These are phyloP conservation scores for Thomomys bottae DNA, from an alignment of 2,113 vertebrate genomes.

Conservation along the genomic window DNA sequence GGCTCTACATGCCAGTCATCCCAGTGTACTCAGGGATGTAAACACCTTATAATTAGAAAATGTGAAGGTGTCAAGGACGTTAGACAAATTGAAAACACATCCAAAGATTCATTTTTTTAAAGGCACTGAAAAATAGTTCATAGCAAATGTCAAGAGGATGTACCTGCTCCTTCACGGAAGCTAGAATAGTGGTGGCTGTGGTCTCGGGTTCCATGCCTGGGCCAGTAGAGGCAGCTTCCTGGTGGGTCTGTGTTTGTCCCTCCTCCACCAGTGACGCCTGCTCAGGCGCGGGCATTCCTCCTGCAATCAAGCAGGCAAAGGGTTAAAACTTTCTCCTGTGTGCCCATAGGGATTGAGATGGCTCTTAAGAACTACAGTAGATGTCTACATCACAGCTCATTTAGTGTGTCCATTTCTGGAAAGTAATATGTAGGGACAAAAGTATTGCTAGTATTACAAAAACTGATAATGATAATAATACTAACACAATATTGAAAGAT, in stretches of 20 bases:
- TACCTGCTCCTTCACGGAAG: conserved; percentile 99
- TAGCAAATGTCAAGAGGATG: conserved; percentile 44
- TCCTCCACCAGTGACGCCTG: conserved; percentile 93
- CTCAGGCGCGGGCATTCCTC: conserved; percentile 96
- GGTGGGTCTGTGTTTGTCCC: conserved; percentile 88
- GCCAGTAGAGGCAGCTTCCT: conserved; percentile 86
- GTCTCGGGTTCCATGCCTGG: conserved; percentile 92
- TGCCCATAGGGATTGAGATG: neutral
- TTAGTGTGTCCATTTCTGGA: neutral
- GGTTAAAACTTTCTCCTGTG: conserved; percentile 65
- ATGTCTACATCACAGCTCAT: neutral
- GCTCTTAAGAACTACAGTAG: neutral
- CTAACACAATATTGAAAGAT: conserved; percentile 11
- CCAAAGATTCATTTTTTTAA: conserved; percentile 74
- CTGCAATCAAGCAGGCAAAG: conserved; percentile 82
- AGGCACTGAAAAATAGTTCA: conserved; percentile 71
- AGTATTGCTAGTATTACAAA: conserved; percentile 1
- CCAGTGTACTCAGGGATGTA: conserved; percentile 62
- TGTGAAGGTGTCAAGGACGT: conserved; percentile 78
- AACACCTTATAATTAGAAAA: conserved; percentile 76
- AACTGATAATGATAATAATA: neutral
- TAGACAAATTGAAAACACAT: conserved; percentile 74
- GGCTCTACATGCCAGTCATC: conserved; percentile 80
- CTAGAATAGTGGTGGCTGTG: conserved; percentile 96
- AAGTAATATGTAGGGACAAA: neutral